Conservation (phyloP, 2,888 invertebrate genomes). For the Stramonita haemastoma region DNA sequence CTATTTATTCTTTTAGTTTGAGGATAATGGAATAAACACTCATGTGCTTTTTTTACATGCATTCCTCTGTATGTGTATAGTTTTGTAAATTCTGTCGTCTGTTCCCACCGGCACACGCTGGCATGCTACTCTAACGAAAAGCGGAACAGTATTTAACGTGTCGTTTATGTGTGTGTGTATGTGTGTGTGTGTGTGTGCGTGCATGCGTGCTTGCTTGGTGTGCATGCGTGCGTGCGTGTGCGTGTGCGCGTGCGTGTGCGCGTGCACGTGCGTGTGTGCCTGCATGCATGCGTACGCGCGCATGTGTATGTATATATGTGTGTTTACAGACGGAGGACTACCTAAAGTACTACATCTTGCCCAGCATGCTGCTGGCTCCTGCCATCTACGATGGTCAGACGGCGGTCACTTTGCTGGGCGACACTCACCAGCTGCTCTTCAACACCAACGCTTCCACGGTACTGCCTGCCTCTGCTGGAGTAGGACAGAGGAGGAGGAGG, state of each 20-base stretch:
- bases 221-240: background rate
- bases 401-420: constrained; percentile 57
- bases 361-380: constrained; percentile 53
- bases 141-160: too few relatives aligned
- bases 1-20: too few relatives aligned
- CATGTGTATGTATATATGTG: background rate
- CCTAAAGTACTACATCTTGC: constrained; percentile 62
- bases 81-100: too few relatives aligned
- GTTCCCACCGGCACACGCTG: too few relatives aligned
- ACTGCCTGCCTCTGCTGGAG: background rate
- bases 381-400: constrained; percentile 52
- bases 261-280: too few relatives aligned
- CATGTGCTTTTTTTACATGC: too few relatives aligned
- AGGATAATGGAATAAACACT: too few relatives aligned
- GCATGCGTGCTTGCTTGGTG: background rate
- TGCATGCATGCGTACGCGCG: background rate
- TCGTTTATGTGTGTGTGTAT: constrained; percentile 26
- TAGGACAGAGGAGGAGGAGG: too few relatives aligned
- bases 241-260: too few relatives aligned
- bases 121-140: too few relatives aligned
- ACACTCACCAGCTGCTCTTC: constrained; percentile 54
- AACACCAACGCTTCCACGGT: constrained; percentile 40
- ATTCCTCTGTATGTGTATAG: too few relatives aligned
- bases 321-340: constrained; percentile 58
- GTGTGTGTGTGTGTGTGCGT: background rate